phyloP scores from a whole-genome alignment of 2,797 vertebrate genomes.

The Protosalanx chinensis region DNA sequence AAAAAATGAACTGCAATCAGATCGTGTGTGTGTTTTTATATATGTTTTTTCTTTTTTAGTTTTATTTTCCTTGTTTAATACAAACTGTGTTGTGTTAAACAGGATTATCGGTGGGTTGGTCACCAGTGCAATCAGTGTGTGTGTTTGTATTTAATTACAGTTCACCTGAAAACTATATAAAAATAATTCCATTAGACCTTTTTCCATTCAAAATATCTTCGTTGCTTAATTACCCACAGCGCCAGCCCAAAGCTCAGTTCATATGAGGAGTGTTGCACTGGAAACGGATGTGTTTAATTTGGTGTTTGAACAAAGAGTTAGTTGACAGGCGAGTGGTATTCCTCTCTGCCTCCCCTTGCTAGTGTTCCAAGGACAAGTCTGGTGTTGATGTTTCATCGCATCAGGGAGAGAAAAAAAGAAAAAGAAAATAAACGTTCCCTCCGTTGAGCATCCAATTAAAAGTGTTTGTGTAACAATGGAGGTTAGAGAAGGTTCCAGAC shows the following conservation, averaged over 20 bases:
- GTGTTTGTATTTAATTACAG: constrained; percentile 3
- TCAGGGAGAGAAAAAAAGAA: not conserved
- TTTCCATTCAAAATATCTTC: not conserved
- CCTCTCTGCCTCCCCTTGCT: not conserved
- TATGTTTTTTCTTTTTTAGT: too few species aligned
- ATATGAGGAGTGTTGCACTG: not conserved
- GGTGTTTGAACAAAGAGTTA: constrained; percentile 14
- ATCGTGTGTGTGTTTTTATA: too few species aligned
- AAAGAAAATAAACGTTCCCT: not conserved
- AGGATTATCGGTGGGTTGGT: not conserved
- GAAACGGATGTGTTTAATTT: constrained; percentile 11
- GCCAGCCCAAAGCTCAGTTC: not conserved
- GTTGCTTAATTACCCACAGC: not conserved
- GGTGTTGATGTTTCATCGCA: constrained; percentile 13
- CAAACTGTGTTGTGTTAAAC: not conserved
- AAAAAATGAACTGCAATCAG: too few species aligned
- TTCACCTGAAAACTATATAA: not conserved
- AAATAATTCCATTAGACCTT: not conserved
- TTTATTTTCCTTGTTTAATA: too few species aligned
- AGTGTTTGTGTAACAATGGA: constrained; percentile 25
- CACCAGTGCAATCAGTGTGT: not conserved
- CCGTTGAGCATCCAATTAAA: constrained; percentile 20
- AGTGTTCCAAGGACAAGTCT: constrained; percentile 19
- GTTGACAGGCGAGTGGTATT: not conserved
- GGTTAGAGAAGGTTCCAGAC: constrained; percentile 20